Base-by-base conservation (phyloP, 2,888 invertebrate species). In the Chironomus riparius region DNA sequence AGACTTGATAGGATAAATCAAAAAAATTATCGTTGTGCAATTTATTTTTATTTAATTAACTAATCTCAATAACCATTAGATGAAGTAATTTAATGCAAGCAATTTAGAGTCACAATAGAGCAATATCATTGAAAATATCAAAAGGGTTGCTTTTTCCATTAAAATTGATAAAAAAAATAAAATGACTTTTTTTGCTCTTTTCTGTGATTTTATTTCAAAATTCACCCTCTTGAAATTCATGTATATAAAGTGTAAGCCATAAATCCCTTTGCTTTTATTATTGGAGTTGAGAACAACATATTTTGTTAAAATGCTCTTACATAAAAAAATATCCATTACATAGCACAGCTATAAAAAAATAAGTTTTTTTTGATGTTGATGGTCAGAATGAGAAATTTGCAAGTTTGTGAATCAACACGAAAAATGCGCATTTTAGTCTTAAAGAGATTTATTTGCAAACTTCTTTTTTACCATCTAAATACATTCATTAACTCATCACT, bases 61-160 rank as follows among this genome's bases (percentile, higher is more conserved):
- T 65, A 65, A 65, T 65, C 22, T 65, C 65, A 65, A 65, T 65
- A 65, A 65, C 22, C 65, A 65, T 65, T 65, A 65, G 13, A 65
- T 10, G 21, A 22, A 65, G 65, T 65, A 65, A 65, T 65, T 65
- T 65, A 65, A 65, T 65, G 65, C 65, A 65, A 65, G 22, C 65
- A 65, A 24, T 65, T 22, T 22, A 38, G 38, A 10, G 38, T 38
- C 38, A 38, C 38, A 38, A 38, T 38, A 38, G 10, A 38, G 38
- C 4, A 10, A 38, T 38, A 38, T 38, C 38, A 10, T 38, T 38
- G 38, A 38, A 38, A 38, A 38, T 38, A 38, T 38, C 56, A 56
- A 56, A 56, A 56, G 56, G 56, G 56, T 56, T 65, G 65, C n/a
- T 10, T 65, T 50, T 65, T 5, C 22, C 21, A 21, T 22, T 56